Evolutionary conservation across 1,140 invertebrate genomes (phyloP).

Genomic region (Aporrectodea caliginosa): DNA sequence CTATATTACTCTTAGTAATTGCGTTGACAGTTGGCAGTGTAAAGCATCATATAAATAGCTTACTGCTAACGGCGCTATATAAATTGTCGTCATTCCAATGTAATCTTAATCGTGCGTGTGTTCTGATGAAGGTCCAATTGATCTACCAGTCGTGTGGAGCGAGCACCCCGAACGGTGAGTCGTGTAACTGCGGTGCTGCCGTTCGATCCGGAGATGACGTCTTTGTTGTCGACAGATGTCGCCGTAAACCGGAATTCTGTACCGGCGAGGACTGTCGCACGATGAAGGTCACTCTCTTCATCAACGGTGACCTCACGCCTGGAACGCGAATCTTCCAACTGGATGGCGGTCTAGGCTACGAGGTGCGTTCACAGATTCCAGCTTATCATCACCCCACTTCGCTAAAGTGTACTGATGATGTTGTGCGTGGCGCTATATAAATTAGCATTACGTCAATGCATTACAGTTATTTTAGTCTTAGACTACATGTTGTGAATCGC

Average conservation of each 20-base stretch:
- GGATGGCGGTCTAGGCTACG: slow-evolving; percentile 14
- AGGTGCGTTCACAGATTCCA: slow-evolving; percentile 25
- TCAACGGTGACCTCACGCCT: slow-evolving; percentile 22
- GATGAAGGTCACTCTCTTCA: slow-evolving; percentile 20
- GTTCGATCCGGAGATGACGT: slow-evolving; percentile 16
- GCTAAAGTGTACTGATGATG: no score
- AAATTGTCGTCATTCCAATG: background rate
- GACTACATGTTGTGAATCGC: no score
- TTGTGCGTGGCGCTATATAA: no score
- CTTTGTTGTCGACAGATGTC: slow-evolving; percentile 8
- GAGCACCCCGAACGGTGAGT: background rate
- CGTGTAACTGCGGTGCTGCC: slow-evolving; percentile 24
- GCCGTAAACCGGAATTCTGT: background rate
- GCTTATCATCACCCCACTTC: no score
- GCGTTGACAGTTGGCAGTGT: no score
- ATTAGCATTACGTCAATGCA: no score
- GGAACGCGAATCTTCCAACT: slow-evolving; percentile 20
- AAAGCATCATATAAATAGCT: no score
- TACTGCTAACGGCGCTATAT: no score
- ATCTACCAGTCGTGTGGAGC: slow-evolving; percentile 20
- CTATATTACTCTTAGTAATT: background rate
- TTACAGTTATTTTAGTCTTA: no score
- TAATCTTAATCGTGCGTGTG: background rate
- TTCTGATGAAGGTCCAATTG: slow-evolving; percentile 19
- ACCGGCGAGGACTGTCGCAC: slow-evolving; percentile 6